Conservation (phyloP, 2,113 vertebrate species). For the Isurus oxyrinchus region DNA sequence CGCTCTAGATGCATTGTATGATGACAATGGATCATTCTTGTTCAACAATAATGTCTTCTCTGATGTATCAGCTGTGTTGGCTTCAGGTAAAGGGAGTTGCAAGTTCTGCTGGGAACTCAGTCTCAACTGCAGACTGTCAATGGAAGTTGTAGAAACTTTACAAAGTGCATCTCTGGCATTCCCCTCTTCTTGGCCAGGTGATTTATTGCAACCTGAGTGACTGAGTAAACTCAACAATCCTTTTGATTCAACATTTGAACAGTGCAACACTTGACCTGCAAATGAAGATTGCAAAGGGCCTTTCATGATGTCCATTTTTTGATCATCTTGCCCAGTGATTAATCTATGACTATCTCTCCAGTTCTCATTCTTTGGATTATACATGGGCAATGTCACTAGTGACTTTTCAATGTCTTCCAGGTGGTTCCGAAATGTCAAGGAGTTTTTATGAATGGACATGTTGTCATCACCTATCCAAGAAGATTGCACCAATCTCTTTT, state of each 20-base stretch:
- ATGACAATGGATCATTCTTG: background rate
- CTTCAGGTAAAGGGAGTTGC: background rate
- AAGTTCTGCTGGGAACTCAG: background rate
- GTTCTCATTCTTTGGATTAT: background rate
- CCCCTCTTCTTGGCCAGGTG: background rate
- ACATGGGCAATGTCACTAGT: background rate
- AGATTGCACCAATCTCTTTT: background rate
- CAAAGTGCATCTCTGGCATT: background rate
- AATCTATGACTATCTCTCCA: background rate
- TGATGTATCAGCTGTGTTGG: background rate
- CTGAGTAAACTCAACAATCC: background rate
- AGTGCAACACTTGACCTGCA: background rate
- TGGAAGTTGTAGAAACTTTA: background rate
- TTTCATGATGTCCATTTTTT: background rate
- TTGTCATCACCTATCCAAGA: background rate
- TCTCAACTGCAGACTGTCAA: background rate
- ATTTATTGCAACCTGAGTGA: background rate
- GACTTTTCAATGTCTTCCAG: background rate
- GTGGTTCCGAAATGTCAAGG: background rate
- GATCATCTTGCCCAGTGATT: background rate
- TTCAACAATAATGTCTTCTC: background rate
- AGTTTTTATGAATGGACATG: background rate
- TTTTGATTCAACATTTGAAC: background rate
- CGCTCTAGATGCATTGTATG: background rate
- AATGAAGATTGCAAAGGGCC: background rate